Evolutionary conservation across 2,888 invertebrate species (phyloP), one percentile per base, ranked within the genome.

Genomic region (Aspidapion aeneum): DNA sequence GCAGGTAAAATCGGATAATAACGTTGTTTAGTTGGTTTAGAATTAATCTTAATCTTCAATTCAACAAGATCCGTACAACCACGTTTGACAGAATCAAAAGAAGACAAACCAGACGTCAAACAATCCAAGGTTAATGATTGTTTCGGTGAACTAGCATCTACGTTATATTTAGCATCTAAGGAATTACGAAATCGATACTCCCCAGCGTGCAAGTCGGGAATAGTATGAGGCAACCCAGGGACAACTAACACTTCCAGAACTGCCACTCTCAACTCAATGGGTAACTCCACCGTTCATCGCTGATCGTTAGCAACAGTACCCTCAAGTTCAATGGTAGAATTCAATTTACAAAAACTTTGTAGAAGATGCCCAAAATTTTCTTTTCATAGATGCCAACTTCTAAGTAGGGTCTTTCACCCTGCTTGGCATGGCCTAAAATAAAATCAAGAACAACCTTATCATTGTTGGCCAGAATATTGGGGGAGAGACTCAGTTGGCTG

Each of bases 1-100:
- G 52, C 18, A 18, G 52, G 52, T 21, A 18, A 56, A n/a, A 56
- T 3, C 56, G 56, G 56, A 56, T 56, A 56, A 56, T 21, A 56
- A 21, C 56, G 56, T n/a, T 56, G 7, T 18, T 56, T 56, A 17
- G 18, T 56, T 9, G 56, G 56, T 7, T n/a, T 18, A 5, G 56
- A 56, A 7, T 18, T 56, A n/a, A 18, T 18, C n/a, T 56, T 56
- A 7, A 56, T 21, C 7, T 52, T n/a, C 7, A 52, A 19, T 19
- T 52, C 52, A 17, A 52, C 52, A 18, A 52, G 52, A 17, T 17
- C 7, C 7, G 52, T 52, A n/a, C 52, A 52, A 52, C 52, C 52
- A 35, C 3, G 35, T 35, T 35, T 35, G 5, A 12, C 3, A 35
- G 3, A 7, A 7, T 3, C n/a, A 18, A 16, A 52, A 18, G 3